Base-by-base conservation (phyloP, 1,140 invertebrate species). In the Meloidogyne chitwoodi region DNA sequence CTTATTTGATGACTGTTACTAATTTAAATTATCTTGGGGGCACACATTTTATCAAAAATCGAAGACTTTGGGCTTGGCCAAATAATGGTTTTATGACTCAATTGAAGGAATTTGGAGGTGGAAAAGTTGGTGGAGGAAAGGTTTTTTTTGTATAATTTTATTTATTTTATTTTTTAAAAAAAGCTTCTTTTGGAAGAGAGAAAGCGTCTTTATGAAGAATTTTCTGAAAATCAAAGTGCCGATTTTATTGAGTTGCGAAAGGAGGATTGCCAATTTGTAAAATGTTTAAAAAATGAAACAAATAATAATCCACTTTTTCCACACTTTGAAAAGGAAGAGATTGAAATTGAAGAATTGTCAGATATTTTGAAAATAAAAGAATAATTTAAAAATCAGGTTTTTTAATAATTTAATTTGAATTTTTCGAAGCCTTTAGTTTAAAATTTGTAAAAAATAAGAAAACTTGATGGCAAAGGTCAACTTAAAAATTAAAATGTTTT, bases 1-100 rank as follows among this genome's bases (percentile, higher is more conserved):
- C 74, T 48, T 77, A 77, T 72, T 31, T 77, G n/a, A 77, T 77
- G 76, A 77, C 67, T n/a, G 22, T 77, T 38, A 75, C 76, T 11
- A 75, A 74, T 77, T 61, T 77, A 56, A 68, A 77, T 22, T 77
- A 77, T 31, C 8, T 62, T 8, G 64, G 29, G 12, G 76, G 74
- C 0, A 44, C 68, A 62, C 11, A 38, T 14, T 75, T 62, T 26
- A 68, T 77, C 19, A n/a, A 27, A n/a, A 24, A 24, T 16, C 41
- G 67, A 41, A 38, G 70, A 26, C 8, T 26, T 22, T 24, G 48
- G 19, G 76, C 76, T 2, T 29, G 29, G 10, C 76, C 76, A 31
- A 77, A 77, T 68, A 77, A 31, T 48, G 76, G 76, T 14, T 77
- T 77, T 64, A 38, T 66, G 41, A 77, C 64, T 56, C 76, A 77